phyloP scores from a whole-genome alignment of 2,113 vertebrate genomes.

The Scatophagus argus region DNA sequence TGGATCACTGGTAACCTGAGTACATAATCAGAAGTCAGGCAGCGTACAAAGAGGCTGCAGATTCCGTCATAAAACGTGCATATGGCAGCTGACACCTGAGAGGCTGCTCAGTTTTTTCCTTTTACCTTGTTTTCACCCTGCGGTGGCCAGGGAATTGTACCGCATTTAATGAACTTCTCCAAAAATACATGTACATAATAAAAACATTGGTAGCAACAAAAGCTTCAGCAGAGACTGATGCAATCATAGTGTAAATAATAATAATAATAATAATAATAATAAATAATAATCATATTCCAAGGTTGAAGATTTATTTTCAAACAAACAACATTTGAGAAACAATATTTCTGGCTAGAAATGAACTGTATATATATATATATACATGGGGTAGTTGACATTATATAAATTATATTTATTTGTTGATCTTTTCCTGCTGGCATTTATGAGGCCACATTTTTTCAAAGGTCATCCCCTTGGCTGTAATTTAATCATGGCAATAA shows the following conservation, averaged over 20 bases:
- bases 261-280: too few species aligned
- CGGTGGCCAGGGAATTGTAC: background rate
- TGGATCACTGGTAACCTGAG: constrained; percentile 66
- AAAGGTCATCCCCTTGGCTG: constrained; percentile 56
- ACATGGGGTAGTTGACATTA: background rate
- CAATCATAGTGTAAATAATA: background rate
- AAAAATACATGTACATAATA: background rate
- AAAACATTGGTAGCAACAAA: background rate
- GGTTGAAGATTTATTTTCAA: too few species aligned
- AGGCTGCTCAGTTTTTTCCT: background rate
- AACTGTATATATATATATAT: constrained; percentile 33
- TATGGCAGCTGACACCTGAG: constrained; percentile 7
- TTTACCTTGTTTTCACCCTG: constrained; percentile 14
- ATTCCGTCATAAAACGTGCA: constrained; percentile 67
- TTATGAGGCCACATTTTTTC: constrained; percentile 48
- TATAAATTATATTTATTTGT: constrained; percentile 68
- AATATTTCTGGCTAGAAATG: background rate
- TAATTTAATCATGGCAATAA: constrained; percentile 72
- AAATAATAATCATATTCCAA: background rate
- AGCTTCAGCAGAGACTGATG: background rate
- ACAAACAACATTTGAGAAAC: too few species aligned
- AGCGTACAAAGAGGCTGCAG: constrained; percentile 33
- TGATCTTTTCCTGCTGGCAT: constrained; percentile 49
- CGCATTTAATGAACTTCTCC: background rate
- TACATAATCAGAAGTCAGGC: constrained; percentile 48